A percentile compares a stretch with the other conserved stretches of the same genome.
Evolutionary conservation across 1,140 invertebrate genomes (phyloP).

Genomic region (Ericerus pela): DNA sequence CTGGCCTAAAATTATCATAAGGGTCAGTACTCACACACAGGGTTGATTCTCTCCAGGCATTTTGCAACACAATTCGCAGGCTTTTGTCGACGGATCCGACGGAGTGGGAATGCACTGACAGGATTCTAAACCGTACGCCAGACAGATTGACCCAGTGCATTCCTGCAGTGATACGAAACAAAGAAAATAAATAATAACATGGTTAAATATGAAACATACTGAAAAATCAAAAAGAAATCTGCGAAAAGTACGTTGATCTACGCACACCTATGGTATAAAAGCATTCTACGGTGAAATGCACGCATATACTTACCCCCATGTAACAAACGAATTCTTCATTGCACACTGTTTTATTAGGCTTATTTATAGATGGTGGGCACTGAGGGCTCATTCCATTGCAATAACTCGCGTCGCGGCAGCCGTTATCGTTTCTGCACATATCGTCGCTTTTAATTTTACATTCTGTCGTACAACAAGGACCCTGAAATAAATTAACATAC

Average conservation of each 20-base stretch:
- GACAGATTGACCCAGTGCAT: slow-evolving; percentile 83
- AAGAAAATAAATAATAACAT: neutral
- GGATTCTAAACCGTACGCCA: slow-evolving; percentile 84
- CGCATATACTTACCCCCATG: slow-evolving; percentile 62
- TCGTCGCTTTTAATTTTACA: slow-evolving; percentile 72
- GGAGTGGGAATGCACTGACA: slow-evolving; percentile 76
- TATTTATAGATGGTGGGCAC: slow-evolving; percentile 81
- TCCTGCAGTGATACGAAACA: slow-evolving; percentile 38
- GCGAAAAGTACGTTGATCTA: neutral
- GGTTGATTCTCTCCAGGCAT: slow-evolving; percentile 64
- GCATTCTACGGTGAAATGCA: neutral
- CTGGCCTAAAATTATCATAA: too few relatives aligned
- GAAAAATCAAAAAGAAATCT: neutral
- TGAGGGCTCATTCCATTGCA: slow-evolving; percentile 70
- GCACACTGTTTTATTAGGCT: slow-evolving; percentile 86
- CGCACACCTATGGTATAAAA: neutral
- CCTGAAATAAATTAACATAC: slow-evolving; percentile 41
- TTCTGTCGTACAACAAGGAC: slow-evolving; percentile 82
- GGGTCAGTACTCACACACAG: slow-evolving; percentile 39
- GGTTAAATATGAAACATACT: neutral
- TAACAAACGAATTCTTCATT: slow-evolving; percentile 88
- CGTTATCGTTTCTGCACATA: slow-evolving; percentile 86
- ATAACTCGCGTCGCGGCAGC: slow-evolving; percentile 75
- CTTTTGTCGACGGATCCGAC: slow-evolving; percentile 61
- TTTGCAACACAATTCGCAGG: slow-evolving; percentile 81